Base-by-base conservation (phyloP, 2,888 invertebrate genomes). In the Catocala fraxini region DNA sequence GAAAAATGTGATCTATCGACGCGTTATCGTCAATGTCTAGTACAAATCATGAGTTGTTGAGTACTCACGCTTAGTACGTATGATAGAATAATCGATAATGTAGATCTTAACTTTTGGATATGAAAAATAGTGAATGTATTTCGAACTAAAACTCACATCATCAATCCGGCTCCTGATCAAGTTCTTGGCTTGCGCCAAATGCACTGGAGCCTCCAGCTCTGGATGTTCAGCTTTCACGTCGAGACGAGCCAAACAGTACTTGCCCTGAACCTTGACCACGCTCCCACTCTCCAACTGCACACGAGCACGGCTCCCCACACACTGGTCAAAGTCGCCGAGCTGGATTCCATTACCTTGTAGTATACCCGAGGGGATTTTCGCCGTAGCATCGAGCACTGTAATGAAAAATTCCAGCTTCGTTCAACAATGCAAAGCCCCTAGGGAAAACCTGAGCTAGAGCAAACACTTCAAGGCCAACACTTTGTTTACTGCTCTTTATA, bases 381-480 rank as follows among this genome's bases (percentile, higher is more conserved):
- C 96, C 41, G 96, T 95, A 39, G 96, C 95, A 86, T 96, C 96
- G 80, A 96, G 90, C 96, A 97, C 96, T 96, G 91, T 82, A 95
- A 91, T 88, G 77, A 88, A 89, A 85, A 90, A 87, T 84, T 85
- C 70, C 77, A 75, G 70, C 85, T 80, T 78, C 67, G 77, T 82
- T 82, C 67, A 83, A 81, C 74, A 72, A 79, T 71, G 72, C 58
- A 63, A 70, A 65, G 82, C 80, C 67, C 57, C 68, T 15, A 81
- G 82, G 85, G 79, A 59, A 61, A 72, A 73, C 75, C 71, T 70
- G 65, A 61, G 67, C 56, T 66, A 71, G 65, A 63, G 61, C 71
- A 63, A 73, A 65, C 73, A 45, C 52, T 67, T 66, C 65, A 73
- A 76, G 76, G 73, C 11, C 60, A 60, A 39, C 25, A 49, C 48